Evolutionary conservation across 2,888 invertebrate genomes (phyloP).

Genomic region (Zelleria hepariella): DNA sequence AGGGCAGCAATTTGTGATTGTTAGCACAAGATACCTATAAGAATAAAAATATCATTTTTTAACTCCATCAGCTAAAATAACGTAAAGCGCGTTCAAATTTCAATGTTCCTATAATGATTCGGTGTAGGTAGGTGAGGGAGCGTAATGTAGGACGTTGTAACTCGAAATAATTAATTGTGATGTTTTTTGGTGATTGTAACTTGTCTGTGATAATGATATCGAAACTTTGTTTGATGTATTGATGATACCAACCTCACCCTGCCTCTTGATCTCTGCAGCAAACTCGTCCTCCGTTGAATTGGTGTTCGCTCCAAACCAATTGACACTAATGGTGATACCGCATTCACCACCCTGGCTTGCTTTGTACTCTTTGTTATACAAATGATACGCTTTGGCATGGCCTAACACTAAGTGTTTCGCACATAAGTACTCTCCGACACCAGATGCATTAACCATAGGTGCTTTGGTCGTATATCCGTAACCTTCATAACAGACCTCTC

Average conservation of each 20-base stretch:
- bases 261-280: slow-evolving; percentile 27
- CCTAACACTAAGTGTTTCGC: slow-evolving; percentile 62
- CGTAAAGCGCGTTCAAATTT: not conserved
- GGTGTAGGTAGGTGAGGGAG: not conserved
- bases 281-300: slow-evolving; percentile 24
- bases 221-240: not conserved
- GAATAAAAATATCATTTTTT: too few species aligned
- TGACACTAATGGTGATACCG: slow-evolving; percentile 27
- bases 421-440: slow-evolving; percentile 61
- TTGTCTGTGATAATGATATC: not conserved
- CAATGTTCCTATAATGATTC: not conserved
- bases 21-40: too few species aligned
- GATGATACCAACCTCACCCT: slow-evolving; percentile 15
- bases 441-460: slow-evolving; percentile 44
- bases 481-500: slow-evolving; percentile 43
- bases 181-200: too few species aligned
- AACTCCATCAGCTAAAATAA: not conserved
- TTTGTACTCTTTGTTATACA: slow-evolving; percentile 47
- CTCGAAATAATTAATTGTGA: not conserved
- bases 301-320: slow-evolving; percentile 24
- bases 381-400: slow-evolving; percentile 61
- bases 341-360: slow-evolving; percentile 27
- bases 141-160: not conserved
- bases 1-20: not conserved
- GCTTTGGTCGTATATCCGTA: slow-evolving; percentile 47